phyloP scores from a whole-genome alignment of 2,113 vertebrate genomes.

The Hirundichthys speculiger region DNA sequence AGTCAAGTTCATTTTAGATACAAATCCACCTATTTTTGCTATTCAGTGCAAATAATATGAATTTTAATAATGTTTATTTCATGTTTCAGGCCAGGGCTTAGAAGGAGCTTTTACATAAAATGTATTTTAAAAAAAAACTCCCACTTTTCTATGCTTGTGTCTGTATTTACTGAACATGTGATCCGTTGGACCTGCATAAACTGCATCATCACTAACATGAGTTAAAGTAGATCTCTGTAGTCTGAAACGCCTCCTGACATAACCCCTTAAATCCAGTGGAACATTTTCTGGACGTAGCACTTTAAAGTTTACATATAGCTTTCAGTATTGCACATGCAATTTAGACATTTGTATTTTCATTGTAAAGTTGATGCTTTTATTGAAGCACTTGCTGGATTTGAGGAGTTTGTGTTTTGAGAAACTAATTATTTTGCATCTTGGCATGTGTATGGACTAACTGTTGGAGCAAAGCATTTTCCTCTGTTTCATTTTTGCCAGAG shows the following conservation, averaged over 20 bases:
- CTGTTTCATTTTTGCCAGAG: slow-evolving; percentile 27
- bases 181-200: slow-evolving; percentile 37
- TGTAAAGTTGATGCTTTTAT: slow-evolving; percentile 3
- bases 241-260: slow-evolving; percentile 1
- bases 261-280: slow-evolving; percentile 47
- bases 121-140: neutral
- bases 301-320: neutral
- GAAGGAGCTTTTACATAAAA: neutral
- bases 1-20: neutral
- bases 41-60: neutral
- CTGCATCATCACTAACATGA: slow-evolving; percentile 53
- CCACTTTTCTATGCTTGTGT: slow-evolving; percentile 19
- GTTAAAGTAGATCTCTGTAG: slow-evolving; percentile 18
- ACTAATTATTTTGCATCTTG: slow-evolving; percentile 64
- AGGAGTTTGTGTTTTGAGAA: slow-evolving; percentile 38
- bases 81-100: neutral
- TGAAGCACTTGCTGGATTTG: slow-evolving; percentile 50
- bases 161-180: slow-evolving; percentile 27
- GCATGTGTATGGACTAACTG: slow-evolving; percentile 71
- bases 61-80: slow-evolving; percentile 17
- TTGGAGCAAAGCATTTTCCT: slow-evolving; percentile 47
- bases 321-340: neutral
- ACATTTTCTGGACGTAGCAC: neutral
- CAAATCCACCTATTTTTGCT: neutral
- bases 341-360: neutral